phyloP scores from a whole-genome alignment of 2,113 vertebrate genomes.

The Hipposideros armiger region DNA sequence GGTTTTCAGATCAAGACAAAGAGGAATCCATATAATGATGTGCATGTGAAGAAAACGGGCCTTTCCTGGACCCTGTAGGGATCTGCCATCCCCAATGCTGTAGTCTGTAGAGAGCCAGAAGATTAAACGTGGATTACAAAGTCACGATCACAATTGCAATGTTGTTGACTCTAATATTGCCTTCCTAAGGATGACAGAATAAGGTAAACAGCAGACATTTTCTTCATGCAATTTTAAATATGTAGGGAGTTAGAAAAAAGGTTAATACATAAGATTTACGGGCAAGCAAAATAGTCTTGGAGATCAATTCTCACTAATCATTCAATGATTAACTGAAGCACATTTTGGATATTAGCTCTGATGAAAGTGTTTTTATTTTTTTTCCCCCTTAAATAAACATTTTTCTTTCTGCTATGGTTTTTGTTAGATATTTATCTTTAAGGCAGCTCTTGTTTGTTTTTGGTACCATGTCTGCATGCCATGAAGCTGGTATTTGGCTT shows the following conservation, averaged over 20 bases:
- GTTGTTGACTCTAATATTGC: neutral
- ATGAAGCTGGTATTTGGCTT: neutral
- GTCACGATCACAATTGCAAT: neutral
- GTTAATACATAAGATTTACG: neutral
- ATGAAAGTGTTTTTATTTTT: neutral
- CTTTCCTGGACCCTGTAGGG: neutral
- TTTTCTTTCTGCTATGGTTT: constrained; percentile 18
- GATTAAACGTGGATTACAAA: constrained; percentile 35
- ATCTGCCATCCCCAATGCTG: neutral
- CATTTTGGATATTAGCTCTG: neutral
- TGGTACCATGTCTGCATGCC: neutral
- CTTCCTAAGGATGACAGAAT: neutral
- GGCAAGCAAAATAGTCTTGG: neutral
- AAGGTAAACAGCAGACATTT: neutral
- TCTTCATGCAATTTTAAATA: constrained; percentile 27
- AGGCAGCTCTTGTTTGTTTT: neutral
- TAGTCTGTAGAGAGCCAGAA: constrained; percentile 13
- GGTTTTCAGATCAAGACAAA: neutral
- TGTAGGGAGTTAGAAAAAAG: neutral
- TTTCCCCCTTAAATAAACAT: neutral
- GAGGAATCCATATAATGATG: neutral
- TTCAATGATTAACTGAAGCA: constrained; percentile 8
- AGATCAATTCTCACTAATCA: constrained; percentile 13
- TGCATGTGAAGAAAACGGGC: neutral
- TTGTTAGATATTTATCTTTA: neutral